These are phyloP conservation scores for Mus pahari DNA, from an alignment of 2,113 vertebrate genomes.

Conservation along the genomic window DNA sequence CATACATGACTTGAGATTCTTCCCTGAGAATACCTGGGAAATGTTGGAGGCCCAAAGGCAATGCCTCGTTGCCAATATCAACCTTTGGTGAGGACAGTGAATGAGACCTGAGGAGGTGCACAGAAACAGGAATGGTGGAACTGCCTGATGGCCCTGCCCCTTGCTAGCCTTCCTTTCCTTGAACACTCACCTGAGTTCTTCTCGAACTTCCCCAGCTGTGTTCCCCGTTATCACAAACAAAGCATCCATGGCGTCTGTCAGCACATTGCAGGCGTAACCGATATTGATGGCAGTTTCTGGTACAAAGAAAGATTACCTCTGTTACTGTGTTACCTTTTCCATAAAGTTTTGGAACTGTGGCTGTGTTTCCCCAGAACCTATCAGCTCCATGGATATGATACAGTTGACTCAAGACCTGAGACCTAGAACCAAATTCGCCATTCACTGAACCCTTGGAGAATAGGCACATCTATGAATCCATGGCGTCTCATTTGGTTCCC, in stretches of 20 bases:
- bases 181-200: conserved; percentile 87
- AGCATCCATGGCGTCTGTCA: conserved; percentile 91
- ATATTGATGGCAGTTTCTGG: conserved; percentile 93
- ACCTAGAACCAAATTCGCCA: not conserved
- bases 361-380: not conserved
- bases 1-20: not conserved
- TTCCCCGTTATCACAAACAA: conserved; percentile 89
- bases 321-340: not conserved
- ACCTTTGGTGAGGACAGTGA: conserved; percentile 9
- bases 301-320: conserved; percentile 58
- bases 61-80: not conserved
- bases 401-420: not conserved
- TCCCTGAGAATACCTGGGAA: not conserved
- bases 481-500: not conserved
- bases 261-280: conserved; percentile 91
- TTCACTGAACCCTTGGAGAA: not conserved
- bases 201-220: conserved; percentile 86
- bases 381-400: not conserved
- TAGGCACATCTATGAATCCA: not conserved
- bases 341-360: not conserved
- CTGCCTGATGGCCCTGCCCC: not conserved
- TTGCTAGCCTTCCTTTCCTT: not conserved
- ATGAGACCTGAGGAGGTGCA: not conserved
- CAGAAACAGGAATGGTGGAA: not conserved
- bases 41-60: not conserved